Evolutionary conservation across 1,140 invertebrate species (phyloP), one percentile per base, ranked within the genome.

Genomic region (Saccostrea glomerata): DNA sequence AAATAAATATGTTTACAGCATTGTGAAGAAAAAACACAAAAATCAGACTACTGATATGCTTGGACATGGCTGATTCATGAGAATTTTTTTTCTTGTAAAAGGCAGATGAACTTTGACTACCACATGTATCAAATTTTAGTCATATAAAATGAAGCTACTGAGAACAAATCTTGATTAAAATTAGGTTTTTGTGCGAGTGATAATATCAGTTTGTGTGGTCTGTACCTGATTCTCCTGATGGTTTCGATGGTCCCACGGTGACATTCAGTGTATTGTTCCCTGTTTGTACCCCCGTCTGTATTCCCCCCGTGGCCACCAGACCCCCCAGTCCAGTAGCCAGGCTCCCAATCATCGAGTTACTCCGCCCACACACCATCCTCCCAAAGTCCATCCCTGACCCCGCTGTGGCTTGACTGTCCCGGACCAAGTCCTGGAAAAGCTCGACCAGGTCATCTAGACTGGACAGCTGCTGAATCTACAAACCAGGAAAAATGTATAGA

Each of bases 401-500:
- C 25, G 5, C 23, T 1, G 70, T 15, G 2, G 25, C 17, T 30
- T 82, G 77, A 12, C 15, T 11, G 11, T 84, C 55, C 82, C 55
- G 82, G 3, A 36, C 25, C 25, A 84, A 20, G 4, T 55, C 40
- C 40, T 56, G 40, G 40, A 56, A 30, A 36, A 54, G n/a, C 36
- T 54, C 3, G 15, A 23, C 55, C 47, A 84, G 23, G 40, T 84
- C 82, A 55, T 20, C 40, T 3, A 84, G 13, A 25, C 40, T 84
- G 82, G 40, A 84, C 17, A 84, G 20, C 82, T 84, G 82, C 47
- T 84, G 82, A 17, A 84, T 55, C 40, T 55, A 54, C 30, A 54
- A 20, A 6, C 12, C 17, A 84, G 47, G n/a, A 17, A 23, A 23
- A 40, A 20, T 40, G 30, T 30, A 25, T 30, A 77, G 17, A 5